phyloP scores from a whole-genome alignment of 2,888 invertebrate species.

The Hyles lineata region DNA sequence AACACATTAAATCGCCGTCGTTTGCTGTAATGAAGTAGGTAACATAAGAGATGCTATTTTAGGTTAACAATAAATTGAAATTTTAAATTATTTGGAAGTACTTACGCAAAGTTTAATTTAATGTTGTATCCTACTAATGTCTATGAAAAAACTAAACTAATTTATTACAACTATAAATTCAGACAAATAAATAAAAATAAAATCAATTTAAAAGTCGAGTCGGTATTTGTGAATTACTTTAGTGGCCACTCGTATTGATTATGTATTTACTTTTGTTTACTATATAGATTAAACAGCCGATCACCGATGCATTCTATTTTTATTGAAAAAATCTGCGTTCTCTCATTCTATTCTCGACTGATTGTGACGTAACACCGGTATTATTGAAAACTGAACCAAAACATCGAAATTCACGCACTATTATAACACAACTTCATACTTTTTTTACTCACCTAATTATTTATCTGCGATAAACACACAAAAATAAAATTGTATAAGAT shows the following conservation, averaged over 20 bases:
- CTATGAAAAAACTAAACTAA: neutral
- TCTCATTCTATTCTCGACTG: slow-evolving; percentile 47
- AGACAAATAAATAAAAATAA: too few relatives aligned
- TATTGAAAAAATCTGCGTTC: neutral
- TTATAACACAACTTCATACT: slow-evolving; percentile 31
- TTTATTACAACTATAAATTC: too few relatives aligned
- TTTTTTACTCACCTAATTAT: neutral
- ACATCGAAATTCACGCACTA: slow-evolving; percentile 31
- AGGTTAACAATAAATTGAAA: neutral
- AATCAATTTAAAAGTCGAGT: too few relatives aligned
- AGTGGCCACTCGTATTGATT: neutral
- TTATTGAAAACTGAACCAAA: slow-evolving; percentile 40
- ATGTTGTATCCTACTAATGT: too few relatives aligned
- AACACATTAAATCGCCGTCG: neutral
- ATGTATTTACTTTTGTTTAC: neutral
- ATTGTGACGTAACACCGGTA: slow-evolving; percentile 52
- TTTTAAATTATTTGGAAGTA: neutral
- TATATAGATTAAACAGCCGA: neutral
- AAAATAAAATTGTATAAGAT: slow-evolving; percentile 24
- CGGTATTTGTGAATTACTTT: too few relatives aligned
- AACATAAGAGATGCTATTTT: neutral
- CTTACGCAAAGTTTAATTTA: neutral
- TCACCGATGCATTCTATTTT: slow-evolving; percentile 7
- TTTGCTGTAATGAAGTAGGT: neutral
- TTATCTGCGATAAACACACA: neutral